These are phyloP conservation scores for Chrysogorgia sp. DNA, from an alignment of 92 coral and sea anemone species.

Conservation along the genomic window DNA sequence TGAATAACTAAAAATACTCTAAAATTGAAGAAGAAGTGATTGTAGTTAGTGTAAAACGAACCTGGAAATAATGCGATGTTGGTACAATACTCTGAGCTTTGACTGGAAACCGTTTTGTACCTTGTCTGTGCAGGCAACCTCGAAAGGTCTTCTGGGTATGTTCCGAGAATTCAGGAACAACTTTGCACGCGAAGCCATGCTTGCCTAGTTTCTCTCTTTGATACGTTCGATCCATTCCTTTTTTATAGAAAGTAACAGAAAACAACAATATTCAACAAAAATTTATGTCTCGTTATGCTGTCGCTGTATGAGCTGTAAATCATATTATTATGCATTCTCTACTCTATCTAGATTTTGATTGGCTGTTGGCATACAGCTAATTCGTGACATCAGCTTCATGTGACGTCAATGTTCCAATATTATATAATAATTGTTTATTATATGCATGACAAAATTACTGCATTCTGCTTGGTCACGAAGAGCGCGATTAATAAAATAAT, in stretches of 20 bases:
- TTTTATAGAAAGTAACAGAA: neutral
- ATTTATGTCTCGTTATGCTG: neutral
- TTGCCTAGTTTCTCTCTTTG: slow-evolving; percentile 87
- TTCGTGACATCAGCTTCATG: too few relatives aligned
- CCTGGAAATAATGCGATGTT: slow-evolving; percentile 80
- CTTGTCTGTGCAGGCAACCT: slow-evolving; percentile 89
- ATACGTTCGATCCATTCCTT: slow-evolving; percentile 94
- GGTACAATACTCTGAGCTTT: slow-evolving; percentile 94
- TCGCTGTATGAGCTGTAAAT: too few relatives aligned
- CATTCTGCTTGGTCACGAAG: too few relatives aligned
- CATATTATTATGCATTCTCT: too few relatives aligned
- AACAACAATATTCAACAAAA: too few relatives aligned
- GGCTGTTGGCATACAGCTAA: too few relatives aligned
- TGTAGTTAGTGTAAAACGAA: neutral
- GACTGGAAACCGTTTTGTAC: slow-evolving; percentile 74
- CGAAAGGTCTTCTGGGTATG: slow-evolving; percentile 69
- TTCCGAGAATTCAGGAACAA: slow-evolving; percentile 95
- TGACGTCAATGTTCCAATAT: too few relatives aligned
- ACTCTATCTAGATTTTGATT: too few relatives aligned
- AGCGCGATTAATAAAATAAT: too few relatives aligned
- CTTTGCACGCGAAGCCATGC: slow-evolving; percentile 91
- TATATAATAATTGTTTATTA: too few relatives aligned
- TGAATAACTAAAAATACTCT: too few relatives aligned
- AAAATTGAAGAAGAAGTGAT: neutral
- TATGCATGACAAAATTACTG: too few relatives aligned